Conservation (phyloP, 2,113 vertebrate species). For the Rallus limicola region DNA sequence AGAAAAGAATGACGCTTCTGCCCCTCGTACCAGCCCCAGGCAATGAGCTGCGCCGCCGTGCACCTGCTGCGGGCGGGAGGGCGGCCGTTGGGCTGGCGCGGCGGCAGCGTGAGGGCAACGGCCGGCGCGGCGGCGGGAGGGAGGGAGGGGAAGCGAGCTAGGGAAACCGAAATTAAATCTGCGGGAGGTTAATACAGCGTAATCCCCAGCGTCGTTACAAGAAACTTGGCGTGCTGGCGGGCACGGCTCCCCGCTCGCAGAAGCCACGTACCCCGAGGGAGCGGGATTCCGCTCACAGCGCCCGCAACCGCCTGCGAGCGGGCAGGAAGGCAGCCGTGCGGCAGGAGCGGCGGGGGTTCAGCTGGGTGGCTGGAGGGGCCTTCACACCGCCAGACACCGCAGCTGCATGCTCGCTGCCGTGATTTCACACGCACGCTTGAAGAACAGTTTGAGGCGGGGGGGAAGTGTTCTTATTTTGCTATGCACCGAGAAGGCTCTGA, state of each 20-base stretch:
- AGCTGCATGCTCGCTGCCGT: not conserved
- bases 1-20: not conserved
- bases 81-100: not conserved
- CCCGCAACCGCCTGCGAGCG: not conserved
- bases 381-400: accelerated
- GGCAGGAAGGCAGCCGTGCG: not conserved
- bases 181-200: not conserved
- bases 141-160: not conserved
- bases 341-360: accelerated
- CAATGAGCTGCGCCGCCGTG: not conserved
- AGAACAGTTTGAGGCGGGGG: too few species aligned
- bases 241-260: not conserved
- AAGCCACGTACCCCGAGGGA: not conserved
- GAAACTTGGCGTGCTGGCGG: not conserved
- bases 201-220: not conserved
- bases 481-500: accelerated
- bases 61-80: not conserved
- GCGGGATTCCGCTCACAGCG: not conserved
- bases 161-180: not conserved
- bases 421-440: accelerated
- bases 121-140: not conserved
- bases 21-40: not conserved
- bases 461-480: too few species aligned
- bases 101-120: not conserved
- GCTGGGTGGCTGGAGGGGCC: not conserved